Evolutionary conservation across 2,797 vertebrate genomes (phyloP), one percentile per base, ranked within the genome.

Genomic region (Sebastes iracundus): DNA sequence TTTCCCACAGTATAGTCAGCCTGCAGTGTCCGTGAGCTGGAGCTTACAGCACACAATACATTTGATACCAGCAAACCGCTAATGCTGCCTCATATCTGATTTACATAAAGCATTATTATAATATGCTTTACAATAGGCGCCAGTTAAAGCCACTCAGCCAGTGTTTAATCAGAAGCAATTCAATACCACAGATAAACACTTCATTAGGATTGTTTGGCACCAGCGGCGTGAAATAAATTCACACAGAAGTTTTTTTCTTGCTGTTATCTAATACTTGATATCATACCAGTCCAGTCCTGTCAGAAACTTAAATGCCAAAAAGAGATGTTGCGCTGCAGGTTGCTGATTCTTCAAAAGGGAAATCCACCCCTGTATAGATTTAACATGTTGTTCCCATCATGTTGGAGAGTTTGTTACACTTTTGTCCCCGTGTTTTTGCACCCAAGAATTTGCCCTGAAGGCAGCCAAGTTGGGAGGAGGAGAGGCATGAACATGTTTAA

Each of bases 161-260:
- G n/a, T 74, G n/a, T 62, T 69, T 88, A 77, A 88, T 88, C 69
- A 75, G 61, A 75, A 74, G 12, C 56, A 73, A 84, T 71, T 81
- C 14, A 87, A 46, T 81, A 53, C 35, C 4, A 27, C 20, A 71
- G 71, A 74, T 79, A 76, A 84, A 79, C 74, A 62, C 49, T 72
- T 81, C 8, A 74, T 79, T 52, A 35, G 18, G 32, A 68, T 42
- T 73, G 65, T 80, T 70, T 69, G 61, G 42, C n/a, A 59, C 22
- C 65, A 62, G 35, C 28, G 20, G 56, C 2, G 27, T 68, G n/a
- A 68, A 76, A 60, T 80, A 8, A 64, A 66, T 61, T 67, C 35
- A 58, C 25, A 22, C 59, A 42, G 12, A 42, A 1, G 33, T 38
- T 55, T 7, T 38, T 8, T 16, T n/a, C 18, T 23, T 30, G 38